These are phyloP conservation scores for Iphiclides podalirius DNA, from an alignment of 2,888 invertebrate species.

Conservation along the genomic window DNA sequence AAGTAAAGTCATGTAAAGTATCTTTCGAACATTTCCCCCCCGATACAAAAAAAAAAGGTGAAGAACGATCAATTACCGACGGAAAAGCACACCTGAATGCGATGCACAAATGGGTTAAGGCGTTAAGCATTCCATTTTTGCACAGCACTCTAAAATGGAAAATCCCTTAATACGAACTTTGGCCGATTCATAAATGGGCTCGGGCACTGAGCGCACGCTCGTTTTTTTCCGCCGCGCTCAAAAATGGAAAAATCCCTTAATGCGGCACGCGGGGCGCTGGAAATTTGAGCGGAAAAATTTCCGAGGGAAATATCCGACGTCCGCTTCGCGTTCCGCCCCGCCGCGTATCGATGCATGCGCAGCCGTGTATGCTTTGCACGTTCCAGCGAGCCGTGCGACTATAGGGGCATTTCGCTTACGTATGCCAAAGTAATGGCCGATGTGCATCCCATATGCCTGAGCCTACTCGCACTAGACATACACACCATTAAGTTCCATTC, in stretches of 20 bases:
- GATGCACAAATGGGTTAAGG: not conserved
- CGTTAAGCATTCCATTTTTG: too few relatives aligned
- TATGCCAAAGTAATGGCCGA: too few relatives aligned
- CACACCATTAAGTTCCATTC: too few relatives aligned
- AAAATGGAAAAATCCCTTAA: conserved; percentile 10
- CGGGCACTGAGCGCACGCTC: too few relatives aligned
- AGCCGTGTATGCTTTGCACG: conserved; percentile 36
- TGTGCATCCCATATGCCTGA: too few relatives aligned
- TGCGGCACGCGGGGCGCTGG: conserved; percentile 28
- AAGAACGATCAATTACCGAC: not conserved
- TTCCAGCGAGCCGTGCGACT: conserved; percentile 1
- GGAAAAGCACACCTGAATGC: not conserved
- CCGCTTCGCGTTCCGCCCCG: conserved; percentile 43
- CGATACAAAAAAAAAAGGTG: too few relatives aligned
- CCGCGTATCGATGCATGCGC: conserved; percentile 46
- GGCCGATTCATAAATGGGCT: too few relatives aligned
- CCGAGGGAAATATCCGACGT: conserved; percentile 29
- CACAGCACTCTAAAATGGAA: too few relatives aligned
- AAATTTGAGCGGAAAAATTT: conserved; percentile 29
- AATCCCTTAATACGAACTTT: too few relatives aligned
- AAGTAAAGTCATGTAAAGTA: too few relatives aligned
- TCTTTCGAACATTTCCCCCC: too few relatives aligned
- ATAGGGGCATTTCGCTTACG: conserved; percentile 2
- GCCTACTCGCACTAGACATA: too few relatives aligned
- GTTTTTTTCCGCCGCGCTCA: not conserved